These are phyloP conservation scores for Fistularia commersonii DNA, from an alignment of 2,797 vertebrate species.

Conservation along the genomic window DNA sequence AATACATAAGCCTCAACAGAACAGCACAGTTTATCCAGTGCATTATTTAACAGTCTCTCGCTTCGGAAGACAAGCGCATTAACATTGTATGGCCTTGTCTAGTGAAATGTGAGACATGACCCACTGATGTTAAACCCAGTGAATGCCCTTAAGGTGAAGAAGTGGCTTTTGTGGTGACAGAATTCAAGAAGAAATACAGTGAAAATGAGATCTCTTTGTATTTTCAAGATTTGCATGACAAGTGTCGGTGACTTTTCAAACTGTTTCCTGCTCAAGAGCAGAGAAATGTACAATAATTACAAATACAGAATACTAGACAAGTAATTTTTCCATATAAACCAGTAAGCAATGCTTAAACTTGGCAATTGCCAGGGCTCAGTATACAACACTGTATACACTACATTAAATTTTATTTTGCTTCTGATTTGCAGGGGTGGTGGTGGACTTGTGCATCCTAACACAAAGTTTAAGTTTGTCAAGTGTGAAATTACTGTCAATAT, in stretches of 20 bases:
- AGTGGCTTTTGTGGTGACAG: not conserved
- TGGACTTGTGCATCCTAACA: too few species aligned
- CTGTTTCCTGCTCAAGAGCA: not conserved
- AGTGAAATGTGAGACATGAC: constrained; percentile 51
- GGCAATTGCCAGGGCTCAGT: too few species aligned
- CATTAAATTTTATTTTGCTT: too few species aligned
- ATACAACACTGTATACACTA: too few species aligned
- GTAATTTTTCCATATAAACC: too few species aligned
- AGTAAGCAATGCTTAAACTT: too few species aligned
- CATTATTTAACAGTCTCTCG: constrained; percentile 51
- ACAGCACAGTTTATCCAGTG: constrained; percentile 9
- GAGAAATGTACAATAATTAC: too few species aligned
- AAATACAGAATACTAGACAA: too few species aligned
- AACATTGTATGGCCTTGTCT: constrained; percentile 55
- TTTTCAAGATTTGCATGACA: not conserved
- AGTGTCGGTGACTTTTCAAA: constrained; percentile 1
- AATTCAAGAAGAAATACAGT: not conserved
- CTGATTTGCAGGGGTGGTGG: too few species aligned
- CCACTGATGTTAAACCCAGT: constrained; percentile 17
- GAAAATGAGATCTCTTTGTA: not conserved
- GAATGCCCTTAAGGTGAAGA: not conserved
- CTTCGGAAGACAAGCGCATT: constrained; percentile 40
- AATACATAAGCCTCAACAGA: not conserved
- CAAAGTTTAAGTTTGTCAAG: too few species aligned
- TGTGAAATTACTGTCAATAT: too few species aligned